phyloP scores from a whole-genome alignment of 92 coral and sea anemone species.

The Desmophyllum pertusum region DNA sequence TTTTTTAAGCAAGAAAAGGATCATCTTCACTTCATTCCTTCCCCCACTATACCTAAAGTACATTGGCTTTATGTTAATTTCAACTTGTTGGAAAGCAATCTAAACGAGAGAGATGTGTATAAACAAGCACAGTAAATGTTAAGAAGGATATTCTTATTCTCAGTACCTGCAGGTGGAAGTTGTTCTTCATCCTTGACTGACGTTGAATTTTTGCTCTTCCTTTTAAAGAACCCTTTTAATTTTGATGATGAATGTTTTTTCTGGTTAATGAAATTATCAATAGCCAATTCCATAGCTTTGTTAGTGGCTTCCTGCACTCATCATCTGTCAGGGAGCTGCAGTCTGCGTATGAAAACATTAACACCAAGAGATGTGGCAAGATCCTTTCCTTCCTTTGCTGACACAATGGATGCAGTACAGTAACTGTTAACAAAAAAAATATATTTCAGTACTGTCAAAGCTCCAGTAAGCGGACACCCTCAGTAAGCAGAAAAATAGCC shows the following conservation, averaged over 20 bases:
- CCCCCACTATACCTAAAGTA: no score
- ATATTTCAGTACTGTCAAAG: no score
- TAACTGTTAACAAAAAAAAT: neutral
- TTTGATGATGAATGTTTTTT: neutral
- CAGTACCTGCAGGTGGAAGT: slow-evolving; percentile 82
- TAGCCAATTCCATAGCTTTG: slow-evolving; percentile 52
- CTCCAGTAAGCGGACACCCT: no score
- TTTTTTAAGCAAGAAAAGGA: no score
- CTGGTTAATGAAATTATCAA: neutral
- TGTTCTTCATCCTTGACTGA: slow-evolving; percentile 36
- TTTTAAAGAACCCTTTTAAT: slow-evolving; percentile 34
- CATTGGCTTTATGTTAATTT: no score
- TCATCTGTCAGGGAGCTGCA: slow-evolving; percentile 65
- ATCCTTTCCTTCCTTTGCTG: slow-evolving; percentile 49
- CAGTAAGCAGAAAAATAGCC: no score
- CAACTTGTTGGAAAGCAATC: no score
- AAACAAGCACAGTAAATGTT: no score
- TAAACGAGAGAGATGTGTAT: no score
- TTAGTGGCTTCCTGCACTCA: slow-evolving; percentile 56
- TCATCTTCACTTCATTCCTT: no score
- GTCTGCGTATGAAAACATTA: slow-evolving; percentile 68
- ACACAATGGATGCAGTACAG: slow-evolving; percentile 4
- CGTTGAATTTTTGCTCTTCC: slow-evolving; percentile 22
- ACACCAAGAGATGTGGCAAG: slow-evolving; percentile 45
- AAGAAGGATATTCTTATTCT: neutral